These are phyloP conservation scores for Nebria salina DNA, from an alignment of 2,888 invertebrate species.

Conservation along the genomic window DNA sequence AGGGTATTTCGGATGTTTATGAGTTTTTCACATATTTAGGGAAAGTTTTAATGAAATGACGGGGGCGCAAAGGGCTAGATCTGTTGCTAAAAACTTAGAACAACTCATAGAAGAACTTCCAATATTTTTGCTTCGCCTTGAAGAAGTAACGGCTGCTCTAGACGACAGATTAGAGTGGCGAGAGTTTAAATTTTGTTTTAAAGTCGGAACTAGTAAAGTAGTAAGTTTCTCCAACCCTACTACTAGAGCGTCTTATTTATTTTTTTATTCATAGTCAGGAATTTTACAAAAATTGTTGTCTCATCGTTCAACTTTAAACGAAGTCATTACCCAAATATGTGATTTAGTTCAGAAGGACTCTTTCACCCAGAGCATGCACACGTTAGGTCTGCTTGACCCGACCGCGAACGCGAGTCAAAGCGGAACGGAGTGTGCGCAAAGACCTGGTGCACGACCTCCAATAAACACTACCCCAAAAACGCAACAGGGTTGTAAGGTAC, in stretches of 20 bases:
- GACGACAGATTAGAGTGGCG: conserved; percentile 72
- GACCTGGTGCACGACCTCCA: conserved; percentile 42
- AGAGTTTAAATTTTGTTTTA: conserved; percentile 72
- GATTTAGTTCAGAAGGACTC: conserved; percentile 71
- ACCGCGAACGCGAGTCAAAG: conserved; percentile 41
- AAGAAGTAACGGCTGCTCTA: conserved; percentile 70
- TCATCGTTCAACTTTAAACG: conserved; percentile 64
- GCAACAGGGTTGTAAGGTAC: conserved; percentile 53
- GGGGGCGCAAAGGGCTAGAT: conserved; percentile 68
- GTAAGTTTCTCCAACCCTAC: conserved; percentile 61
- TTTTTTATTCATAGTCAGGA: conserved; percentile 61
- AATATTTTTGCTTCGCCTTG: conserved; percentile 68
- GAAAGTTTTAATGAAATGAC: conserved; percentile 71
- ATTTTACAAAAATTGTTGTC: conserved; percentile 64
- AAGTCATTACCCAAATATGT: conserved; percentile 66
- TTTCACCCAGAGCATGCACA: conserved; percentile 69
- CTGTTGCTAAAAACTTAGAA: conserved; percentile 70
- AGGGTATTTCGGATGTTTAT: background rate
- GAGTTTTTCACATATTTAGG: conserved; percentile 56
- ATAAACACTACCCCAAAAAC: conserved; percentile 54
- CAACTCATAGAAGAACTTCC: conserved; percentile 72
- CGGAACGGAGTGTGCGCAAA: conserved; percentile 10
- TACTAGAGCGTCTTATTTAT: background rate
- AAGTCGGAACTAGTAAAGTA: conserved; percentile 72
- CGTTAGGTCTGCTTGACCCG: conserved; percentile 66